phyloP scores from a whole-genome alignment of 2,113 vertebrate genomes.

The Rutilus rutilus region DNA sequence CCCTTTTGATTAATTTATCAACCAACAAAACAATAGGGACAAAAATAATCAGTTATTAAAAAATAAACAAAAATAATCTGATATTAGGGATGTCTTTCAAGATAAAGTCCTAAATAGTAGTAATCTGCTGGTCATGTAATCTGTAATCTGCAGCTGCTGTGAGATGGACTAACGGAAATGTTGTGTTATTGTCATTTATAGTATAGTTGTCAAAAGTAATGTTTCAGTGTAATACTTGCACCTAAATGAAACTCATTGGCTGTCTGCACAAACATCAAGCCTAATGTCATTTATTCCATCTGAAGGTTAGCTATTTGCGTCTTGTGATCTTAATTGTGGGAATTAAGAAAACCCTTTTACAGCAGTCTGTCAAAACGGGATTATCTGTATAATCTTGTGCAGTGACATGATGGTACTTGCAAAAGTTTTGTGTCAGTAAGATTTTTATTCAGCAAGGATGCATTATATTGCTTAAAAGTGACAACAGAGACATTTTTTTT shows the following conservation, averaged over 20 bases:
- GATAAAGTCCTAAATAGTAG: not conserved
- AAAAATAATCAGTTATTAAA: too few species aligned
- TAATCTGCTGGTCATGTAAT: not conserved
- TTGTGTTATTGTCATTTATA: not conserved
- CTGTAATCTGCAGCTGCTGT: not conserved
- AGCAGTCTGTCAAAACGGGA: not conserved
- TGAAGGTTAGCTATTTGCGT: not conserved
- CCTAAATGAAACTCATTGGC: not conserved
- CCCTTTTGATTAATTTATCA: not conserved
- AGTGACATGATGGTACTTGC: not conserved
- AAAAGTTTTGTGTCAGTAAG: not conserved
- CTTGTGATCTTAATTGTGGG: not conserved
- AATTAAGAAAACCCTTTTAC: not conserved
- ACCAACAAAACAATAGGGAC: not conserved
- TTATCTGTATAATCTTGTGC: slow-evolving; percentile 22
- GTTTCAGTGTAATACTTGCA: not conserved
- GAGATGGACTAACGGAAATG: not conserved
- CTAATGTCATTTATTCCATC: not conserved
- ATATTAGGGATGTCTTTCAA: not conserved
- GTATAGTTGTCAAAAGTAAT: slow-evolving; percentile 2
- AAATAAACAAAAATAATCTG: too few species aligned
- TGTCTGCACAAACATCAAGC: not conserved
- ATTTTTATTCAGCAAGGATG: not conserved
- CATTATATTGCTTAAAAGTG: not conserved
- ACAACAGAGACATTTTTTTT: not conserved